Percentiles rank a stretch among this genome's conserved stretches.
phyloP scores from a whole-genome alignment of 2,888 invertebrate species.

The Scrobipalpa atriplicella region DNA sequence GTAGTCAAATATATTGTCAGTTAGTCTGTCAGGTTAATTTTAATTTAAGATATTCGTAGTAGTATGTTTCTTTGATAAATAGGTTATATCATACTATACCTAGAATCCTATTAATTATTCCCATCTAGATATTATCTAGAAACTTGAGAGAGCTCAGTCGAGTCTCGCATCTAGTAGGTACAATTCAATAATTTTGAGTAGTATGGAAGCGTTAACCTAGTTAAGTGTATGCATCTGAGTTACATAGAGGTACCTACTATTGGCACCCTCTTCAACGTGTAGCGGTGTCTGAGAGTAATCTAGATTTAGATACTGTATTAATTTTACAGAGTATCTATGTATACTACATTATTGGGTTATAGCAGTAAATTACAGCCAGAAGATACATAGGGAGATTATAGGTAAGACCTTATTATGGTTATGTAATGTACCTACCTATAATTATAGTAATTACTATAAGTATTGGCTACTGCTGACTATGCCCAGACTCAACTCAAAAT shows the following conservation, averaged over 20 bases:
- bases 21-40: too few species aligned
- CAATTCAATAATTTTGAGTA: slow-evolving; percentile 11
- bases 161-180: slow-evolving; percentile 6
- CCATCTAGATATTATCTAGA: slow-evolving; percentile 4
- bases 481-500: too few species aligned
- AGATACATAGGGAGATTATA: not conserved
- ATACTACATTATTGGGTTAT: not conserved
- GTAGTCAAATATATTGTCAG: too few species aligned
- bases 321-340: not conserved
- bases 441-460: too few species aligned
- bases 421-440: too few species aligned
- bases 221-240: slow-evolving; percentile 12
- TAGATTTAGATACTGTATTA: slow-evolving; percentile 1
- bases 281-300: slow-evolving; percentile 6
- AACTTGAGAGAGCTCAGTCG: slow-evolving; percentile 4
- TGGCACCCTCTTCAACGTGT: not conserved
- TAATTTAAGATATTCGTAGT: too few species aligned
- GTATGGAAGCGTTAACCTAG: slow-evolving; percentile 20
- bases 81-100: not conserved
- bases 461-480: too few species aligned
- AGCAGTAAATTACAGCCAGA: not conserved
- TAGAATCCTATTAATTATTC: slow-evolving; percentile 8
- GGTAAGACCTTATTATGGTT: not conserved
- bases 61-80: not conserved
- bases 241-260: not conserved